Evolutionary conservation across 2,888 invertebrate genomes (phyloP), one percentile per base, ranked within the genome.

Genomic region (Onchidella celtica): DNA sequence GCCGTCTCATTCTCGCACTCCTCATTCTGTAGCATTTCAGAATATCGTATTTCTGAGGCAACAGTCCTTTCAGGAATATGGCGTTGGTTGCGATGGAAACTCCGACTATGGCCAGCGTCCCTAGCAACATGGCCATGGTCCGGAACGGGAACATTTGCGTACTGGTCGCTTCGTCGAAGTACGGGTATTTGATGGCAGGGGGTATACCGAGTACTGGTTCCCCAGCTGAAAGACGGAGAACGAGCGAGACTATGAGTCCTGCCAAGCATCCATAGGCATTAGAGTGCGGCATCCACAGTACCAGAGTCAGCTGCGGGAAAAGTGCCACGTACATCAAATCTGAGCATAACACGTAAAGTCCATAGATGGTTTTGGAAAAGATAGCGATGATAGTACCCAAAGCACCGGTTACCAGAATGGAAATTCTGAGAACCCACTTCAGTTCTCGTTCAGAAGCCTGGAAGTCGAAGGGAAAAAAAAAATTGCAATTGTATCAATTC

Each of bases 161-260:
- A n/a, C 83, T 83, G 6, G 63, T 57, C 11, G 40, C 79, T 11
- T 75, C 80, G 57, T 86, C 84, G 74, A 84, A 87, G 11, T 78
- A 73, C 6, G 88, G 89, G 72, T 80, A 88, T 29, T 84, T 79
- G 9, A 89, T 73, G 4, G 72, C 32, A 0, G 85, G 72, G 0
- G 86, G 86, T 3, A 89, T 57, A 0, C 96, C 96, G 91, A 99
- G 94, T 88, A 97, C 93, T 77, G 96, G 95, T 94, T 99, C 98
- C 0, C 98, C 97, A 0, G 98, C 98, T 0, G 96, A 95, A 74
- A 98, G 93, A 2, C 98, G 95, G 81, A 93, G 85, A 40, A 97
- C 96, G 85, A 97, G 92, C 0, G 97, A 97, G 86, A 97, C 95
- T 85, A 97, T 95, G 94, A 77, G 93, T 21, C 84, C 93, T 72